phyloP scores from a whole-genome alignment of 2,888 invertebrate species.

The Xestia c-nigrum region DNA sequence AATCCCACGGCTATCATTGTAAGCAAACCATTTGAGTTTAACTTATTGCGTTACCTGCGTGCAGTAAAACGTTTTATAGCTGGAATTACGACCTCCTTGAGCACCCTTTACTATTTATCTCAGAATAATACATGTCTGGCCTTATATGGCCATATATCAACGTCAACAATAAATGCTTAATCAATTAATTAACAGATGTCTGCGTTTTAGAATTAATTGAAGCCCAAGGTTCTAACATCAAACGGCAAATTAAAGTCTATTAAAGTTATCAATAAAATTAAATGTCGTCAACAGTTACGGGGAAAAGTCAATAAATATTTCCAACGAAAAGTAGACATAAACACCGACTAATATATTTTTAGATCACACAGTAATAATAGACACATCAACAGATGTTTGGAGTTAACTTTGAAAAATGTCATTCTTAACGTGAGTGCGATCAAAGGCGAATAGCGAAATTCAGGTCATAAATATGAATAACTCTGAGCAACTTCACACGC shows the following conservation, averaged over 20 bases:
- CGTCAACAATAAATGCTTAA: constrained; percentile 58
- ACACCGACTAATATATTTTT: constrained; percentile 31
- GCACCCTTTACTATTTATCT: constrained; percentile 69
- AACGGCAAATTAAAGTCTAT: constrained; percentile 24
- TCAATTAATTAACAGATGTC: constrained; percentile 51
- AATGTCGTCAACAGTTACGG: constrained; percentile 10
- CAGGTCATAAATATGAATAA: constrained; percentile 71
- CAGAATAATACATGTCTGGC: constrained; percentile 56
- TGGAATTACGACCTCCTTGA: constrained; percentile 68
- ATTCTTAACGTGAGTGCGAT: constrained; percentile 64
- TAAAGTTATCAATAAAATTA: constrained; percentile 20
- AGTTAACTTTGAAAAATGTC: constrained; percentile 60
- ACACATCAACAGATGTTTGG: constrained; percentile 59
- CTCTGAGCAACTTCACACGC: constrained; percentile 71
- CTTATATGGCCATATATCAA: constrained; percentile 55
- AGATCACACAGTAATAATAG: constrained; percentile 54
- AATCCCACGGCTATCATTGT: constrained; percentile 58
- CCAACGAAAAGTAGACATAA: constrained; percentile 16
- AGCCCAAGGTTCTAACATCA: constrained; percentile 28
- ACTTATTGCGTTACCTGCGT: constrained; percentile 58
- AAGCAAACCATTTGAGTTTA: constrained; percentile 44
- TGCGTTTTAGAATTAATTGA: constrained; percentile 28
- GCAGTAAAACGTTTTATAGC: constrained; percentile 73
- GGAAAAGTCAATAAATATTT: constrained; percentile 18
- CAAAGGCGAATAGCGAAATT: constrained; percentile 66